phyloP scores from a whole-genome alignment of 2,888 invertebrate genomes.

The Ennomos erosarius region DNA sequence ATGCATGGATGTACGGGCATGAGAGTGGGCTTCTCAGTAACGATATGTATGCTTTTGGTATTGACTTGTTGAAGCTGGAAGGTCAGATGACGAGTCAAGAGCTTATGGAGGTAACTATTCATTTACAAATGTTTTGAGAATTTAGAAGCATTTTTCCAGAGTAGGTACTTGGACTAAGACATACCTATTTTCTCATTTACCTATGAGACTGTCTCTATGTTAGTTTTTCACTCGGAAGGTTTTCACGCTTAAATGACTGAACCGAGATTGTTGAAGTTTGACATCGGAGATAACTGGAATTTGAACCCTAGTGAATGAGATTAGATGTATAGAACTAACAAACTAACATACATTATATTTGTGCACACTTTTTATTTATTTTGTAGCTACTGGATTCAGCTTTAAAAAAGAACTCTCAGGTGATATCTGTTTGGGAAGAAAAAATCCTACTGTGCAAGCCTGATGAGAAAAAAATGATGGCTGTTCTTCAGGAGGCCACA shows the following conservation, averaged over 20 bases:
- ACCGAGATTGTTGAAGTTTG: too few relatives aligned
- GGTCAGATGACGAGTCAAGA: constrained; percentile 59
- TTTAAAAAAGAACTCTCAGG: constrained; percentile 57
- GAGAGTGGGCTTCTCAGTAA: constrained; percentile 66
- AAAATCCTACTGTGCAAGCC: constrained; percentile 60
- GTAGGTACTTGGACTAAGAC: too few relatives aligned
- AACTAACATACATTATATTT: too few relatives aligned
- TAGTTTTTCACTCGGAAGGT: too few relatives aligned
- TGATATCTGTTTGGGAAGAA: constrained; percentile 67
- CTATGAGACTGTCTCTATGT: too few relatives aligned
- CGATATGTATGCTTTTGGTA: constrained; percentile 76
- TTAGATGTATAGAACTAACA: too few relatives aligned
- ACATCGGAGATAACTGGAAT: too few relatives aligned
- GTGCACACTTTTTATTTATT: background rate
- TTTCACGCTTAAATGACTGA: too few relatives aligned
- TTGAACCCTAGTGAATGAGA: too few relatives aligned
- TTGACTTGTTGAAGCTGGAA: constrained; percentile 67
- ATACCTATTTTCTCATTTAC: too few relatives aligned
- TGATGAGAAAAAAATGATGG: constrained; percentile 68
- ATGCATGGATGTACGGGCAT: constrained; percentile 72
- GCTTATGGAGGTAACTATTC: constrained; percentile 53
- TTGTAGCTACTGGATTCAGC: constrained; percentile 70
- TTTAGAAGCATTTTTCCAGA: too few relatives aligned
- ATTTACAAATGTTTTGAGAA: too few relatives aligned
- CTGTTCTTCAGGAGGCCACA: constrained; percentile 63